phyloP scores from a whole-genome alignment of 2,888 invertebrate species.

The Microplitis deprimator region DNA sequence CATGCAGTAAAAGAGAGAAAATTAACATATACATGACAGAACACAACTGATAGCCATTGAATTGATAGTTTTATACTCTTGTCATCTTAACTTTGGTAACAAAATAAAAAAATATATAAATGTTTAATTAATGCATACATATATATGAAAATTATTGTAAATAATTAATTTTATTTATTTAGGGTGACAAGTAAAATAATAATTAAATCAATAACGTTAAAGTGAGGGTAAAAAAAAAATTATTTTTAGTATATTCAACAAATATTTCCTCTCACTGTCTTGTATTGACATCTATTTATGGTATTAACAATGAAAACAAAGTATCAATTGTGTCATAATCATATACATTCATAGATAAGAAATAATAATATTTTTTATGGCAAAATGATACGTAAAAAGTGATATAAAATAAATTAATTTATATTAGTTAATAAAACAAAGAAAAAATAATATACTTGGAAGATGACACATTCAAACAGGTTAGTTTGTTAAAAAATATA shows the following conservation, averaged over 20 bases:
- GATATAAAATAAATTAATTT: background rate
- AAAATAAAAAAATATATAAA: background rate
- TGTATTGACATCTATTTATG: background rate
- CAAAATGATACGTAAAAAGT: background rate
- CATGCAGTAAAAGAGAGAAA: background rate
- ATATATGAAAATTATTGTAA: too few species aligned
- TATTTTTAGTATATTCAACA: background rate
- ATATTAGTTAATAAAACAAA: too few species aligned
- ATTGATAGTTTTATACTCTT: background rate
- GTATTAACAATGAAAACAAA: background rate
- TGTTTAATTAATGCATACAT: too few species aligned
- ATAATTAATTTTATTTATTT: background rate
- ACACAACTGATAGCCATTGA: background rate
- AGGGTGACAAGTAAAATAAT: background rate
- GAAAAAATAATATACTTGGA: background rate
- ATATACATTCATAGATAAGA: background rate
- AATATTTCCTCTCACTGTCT: background rate
- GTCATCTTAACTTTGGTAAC: background rate
- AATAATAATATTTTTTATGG: background rate
- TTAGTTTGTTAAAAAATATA: background rate
- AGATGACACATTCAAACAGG: constrained; percentile 9
- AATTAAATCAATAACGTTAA: background rate
- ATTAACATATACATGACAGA: background rate
- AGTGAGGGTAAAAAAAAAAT: background rate
- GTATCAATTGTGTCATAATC: constrained; percentile 1